Base-by-base conservation (phyloP, 35 echinoderm and acorn worm genomes). In the Heliocidaris erythrogramma region DNA sequence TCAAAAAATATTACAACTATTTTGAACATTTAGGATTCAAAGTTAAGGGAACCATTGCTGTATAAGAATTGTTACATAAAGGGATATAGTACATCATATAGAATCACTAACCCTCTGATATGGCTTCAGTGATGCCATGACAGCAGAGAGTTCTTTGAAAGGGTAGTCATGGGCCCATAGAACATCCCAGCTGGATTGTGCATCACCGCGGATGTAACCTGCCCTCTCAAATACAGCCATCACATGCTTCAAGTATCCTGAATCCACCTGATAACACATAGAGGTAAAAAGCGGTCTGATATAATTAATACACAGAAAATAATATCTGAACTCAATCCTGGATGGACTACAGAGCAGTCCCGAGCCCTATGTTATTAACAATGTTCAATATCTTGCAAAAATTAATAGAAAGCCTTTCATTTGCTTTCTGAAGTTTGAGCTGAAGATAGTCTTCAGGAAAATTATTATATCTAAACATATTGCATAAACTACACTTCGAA, bases 151-250 rank as follows among this genome's bases (percentile, higher is more conserved):
- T 49, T 97, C 93, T 53, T 95, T 97, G 53, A 99, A 97, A 32
- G 98, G 98, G 60, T 99, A 99, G 61, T 99, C 98, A 97, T 99
- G 98, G 48, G 98, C 90, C 98, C 98, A 99, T 13, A 99, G 53
- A 11, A 99, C 95, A 96, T 99, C 95, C 98, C 98, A 99, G 24
- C 90, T 94, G 4, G 94, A 95, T 4, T 96, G 93, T 30, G 59
- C 61, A 21, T 92, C 98, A 85, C 98, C 98, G 86, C 95, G 61
- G 18, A 91, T 94, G 71, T 97, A 99, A 6, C 96, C 94, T 29
- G 97, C 47, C 13, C 95, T 91, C 71, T 97, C 95, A 90, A 99
- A 96, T 10, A 99, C 95, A 85, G 95, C 94, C 29, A 99, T 90
- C 21, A 97, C 95, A 86, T 99, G 98, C 42, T 96, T 86, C 87